Percentiles rank a stretch among this genome's conserved stretches.
phyloP scores from a whole-genome alignment of 2,797 vertebrate genomes.

The Bryconaethiops microstoma region DNA sequence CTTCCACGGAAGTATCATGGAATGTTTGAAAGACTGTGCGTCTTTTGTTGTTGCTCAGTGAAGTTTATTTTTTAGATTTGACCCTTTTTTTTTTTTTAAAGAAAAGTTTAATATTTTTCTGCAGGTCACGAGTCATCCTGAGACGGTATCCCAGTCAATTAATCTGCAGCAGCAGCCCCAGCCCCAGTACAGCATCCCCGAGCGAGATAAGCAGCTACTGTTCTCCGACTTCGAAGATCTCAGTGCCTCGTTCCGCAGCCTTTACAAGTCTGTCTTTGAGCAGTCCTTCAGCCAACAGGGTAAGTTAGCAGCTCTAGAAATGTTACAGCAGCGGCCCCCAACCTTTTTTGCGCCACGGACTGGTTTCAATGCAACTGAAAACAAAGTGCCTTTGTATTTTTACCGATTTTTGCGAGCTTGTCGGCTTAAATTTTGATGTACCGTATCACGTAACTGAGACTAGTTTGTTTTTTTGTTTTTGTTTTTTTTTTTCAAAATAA shows the following conservation, averaged over 20 bases:
- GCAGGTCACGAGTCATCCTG: constrained; percentile 88
- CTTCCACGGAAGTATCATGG: no score
- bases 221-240: constrained; percentile 95
- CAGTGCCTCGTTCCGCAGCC: constrained; percentile 94
- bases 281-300: constrained; percentile 92
- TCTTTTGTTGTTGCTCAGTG: no score
- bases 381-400: no score
- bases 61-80: background rate
- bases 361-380: no score
- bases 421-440: no score
- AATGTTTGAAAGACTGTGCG: no score
- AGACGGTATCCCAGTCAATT: constrained; percentile 86
- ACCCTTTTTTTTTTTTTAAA: background rate
- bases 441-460: no score
- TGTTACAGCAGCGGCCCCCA: no score
- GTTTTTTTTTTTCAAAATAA: no score
- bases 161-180: constrained; percentile 83
- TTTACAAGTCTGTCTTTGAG: constrained; percentile 94
- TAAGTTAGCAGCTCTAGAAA: constrained; percentile 66
- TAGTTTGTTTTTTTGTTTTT: no score
- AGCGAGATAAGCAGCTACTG: constrained; percentile 88
- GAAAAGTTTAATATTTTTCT: background rate
- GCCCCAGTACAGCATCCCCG: constrained; percentile 89
- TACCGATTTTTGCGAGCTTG: no score
- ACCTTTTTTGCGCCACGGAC: no score